Evolutionary conservation across 1,140 invertebrate genomes (phyloP), one percentile per base, ranked within the genome.

Genomic region (Globodera rostochiensis): DNA sequence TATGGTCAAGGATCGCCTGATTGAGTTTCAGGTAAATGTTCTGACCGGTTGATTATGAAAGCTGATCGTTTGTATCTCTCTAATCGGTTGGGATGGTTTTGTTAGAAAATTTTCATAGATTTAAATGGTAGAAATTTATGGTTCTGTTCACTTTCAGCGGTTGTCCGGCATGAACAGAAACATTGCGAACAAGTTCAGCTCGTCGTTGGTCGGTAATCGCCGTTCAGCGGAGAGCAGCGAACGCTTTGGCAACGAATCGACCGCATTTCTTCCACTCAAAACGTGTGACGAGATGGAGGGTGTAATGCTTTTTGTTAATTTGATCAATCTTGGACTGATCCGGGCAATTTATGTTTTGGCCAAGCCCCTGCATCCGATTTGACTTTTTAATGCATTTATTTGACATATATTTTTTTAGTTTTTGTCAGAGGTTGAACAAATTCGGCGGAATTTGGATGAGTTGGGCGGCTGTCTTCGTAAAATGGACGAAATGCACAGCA

Each of bases 11-110:
- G 82, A 84, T 64, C 49, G 82, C 21, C 25, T 85, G 5, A 50
- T 71, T 11, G 82, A 84, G 82, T 84, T 84, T 60, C 82, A 85
- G 83, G 82, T 84, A n/a, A 53, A 7, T n/a, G 66, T 64, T 82
- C 84, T 84, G 21, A 9, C 19, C 21, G 36, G 50, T 36, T 36
- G 36, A 1, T 36, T 0, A 36, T 36, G 36, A 3, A 3, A 36
- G 36, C 36, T 36, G 36, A 36, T 36, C 36, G 36, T 36, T 36
- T 36, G 36, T 36, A 36, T 36, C 1, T 36, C 36, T 36, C 36
- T 36, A 36, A 36, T 36, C 2, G 36, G 2, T 36, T 36, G 36
- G 36, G 36, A 3, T 36, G 36, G 36, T 36, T 36, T 36, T 36
- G 36, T 36, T 36, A 36, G 3, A 36, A 36, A 36, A 36, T 36